A percentile compares a stretch with the other conserved stretches of the same genome.
These are phyloP conservation scores for Climacteris rufus DNA, from an alignment of 2,113 vertebrate genomes.

Conservation along the genomic window DNA sequence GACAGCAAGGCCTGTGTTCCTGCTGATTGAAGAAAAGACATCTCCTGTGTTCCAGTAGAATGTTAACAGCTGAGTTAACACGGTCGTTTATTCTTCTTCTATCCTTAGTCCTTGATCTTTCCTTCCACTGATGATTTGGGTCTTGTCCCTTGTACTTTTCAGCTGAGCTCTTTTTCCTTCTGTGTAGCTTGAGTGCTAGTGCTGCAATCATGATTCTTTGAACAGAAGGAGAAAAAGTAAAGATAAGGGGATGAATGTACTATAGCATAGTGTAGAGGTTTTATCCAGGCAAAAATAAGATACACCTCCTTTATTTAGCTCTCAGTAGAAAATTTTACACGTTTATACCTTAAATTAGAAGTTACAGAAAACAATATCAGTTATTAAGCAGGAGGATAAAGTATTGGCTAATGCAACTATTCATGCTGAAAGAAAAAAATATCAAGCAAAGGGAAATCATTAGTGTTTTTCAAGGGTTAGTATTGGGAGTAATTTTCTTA, in stretches of 20 bases:
- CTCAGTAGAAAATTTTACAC: not conserved
- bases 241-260: not conserved
- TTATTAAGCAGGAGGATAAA: not conserved
- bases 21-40: not conserved
- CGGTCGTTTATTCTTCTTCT: not conserved
- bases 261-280: rapidly evolving
- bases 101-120: not conserved
- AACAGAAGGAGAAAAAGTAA: not conserved
- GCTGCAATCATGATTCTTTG: not conserved
- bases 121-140: not conserved
- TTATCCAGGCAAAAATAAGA: not conserved
- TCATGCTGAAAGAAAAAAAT: not conserved
- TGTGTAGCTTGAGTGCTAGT: not conserved
- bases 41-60: not conserved
- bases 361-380: not conserved
- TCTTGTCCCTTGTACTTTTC: not conserved
- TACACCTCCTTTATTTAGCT: not conserved
- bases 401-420: not conserved
- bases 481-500: conserved; percentile 19
- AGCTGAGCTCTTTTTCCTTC: not conserved
- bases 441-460: not conserved
- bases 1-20: not conserved
- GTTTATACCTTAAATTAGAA: not conserved
- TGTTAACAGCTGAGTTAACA: not conserved
- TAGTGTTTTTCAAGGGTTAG: conserved; percentile 20